Base-by-base conservation (phyloP, 2,113 vertebrate genomes). In the Nothocercus nigrocapillus region DNA sequence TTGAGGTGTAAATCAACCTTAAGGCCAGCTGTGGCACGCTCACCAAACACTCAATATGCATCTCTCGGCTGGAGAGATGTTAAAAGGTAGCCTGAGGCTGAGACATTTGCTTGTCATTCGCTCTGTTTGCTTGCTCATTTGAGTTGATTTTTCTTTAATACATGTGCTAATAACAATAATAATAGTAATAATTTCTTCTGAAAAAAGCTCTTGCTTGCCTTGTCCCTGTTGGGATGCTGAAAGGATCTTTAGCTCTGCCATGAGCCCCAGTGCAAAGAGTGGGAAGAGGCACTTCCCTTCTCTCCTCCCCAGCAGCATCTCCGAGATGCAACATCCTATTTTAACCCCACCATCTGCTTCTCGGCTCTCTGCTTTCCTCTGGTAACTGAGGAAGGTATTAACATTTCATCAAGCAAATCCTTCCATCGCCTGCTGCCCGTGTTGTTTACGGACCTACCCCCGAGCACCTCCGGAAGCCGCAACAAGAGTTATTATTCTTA, bases 341-440 rank as follows among this genome's bases (percentile, higher is more conserved):
- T 94, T 94, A 96, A 97, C 95, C 90, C 93, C 73, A 77, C 96
- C 96, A 97, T 96, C 95, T 96, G 96, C n/a, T 93, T 70, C 42
- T 3, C 90, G 75, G n/a, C 76, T 90, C 82, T 16, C 38, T 4
- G 25, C 24, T 1, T 63, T 77, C 61, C 84, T 77, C 56, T 67
- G 2, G 21, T 15, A 40, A 11, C 85, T 9, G 20, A 77, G 68
- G 42, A 21, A 66, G 54, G 78, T 82, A 47, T 19, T 6, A 30
- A 30, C 28, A 1, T 9, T 1, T 3, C 88, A 86, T 6, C 76
- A 3, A 66, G 85, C 78, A 4, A 22, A 74, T 49, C 85, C 3
- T 49, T 7, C 61, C 4, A 2, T 4, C 32, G 0, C 68, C 76
- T 79, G 40, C 88, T 68, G 32, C 34, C 79, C 28, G 1, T 13